Evolutionary conservation across 2,113 vertebrate genomes (phyloP).

Genomic region (Ochotona princeps): DNA sequence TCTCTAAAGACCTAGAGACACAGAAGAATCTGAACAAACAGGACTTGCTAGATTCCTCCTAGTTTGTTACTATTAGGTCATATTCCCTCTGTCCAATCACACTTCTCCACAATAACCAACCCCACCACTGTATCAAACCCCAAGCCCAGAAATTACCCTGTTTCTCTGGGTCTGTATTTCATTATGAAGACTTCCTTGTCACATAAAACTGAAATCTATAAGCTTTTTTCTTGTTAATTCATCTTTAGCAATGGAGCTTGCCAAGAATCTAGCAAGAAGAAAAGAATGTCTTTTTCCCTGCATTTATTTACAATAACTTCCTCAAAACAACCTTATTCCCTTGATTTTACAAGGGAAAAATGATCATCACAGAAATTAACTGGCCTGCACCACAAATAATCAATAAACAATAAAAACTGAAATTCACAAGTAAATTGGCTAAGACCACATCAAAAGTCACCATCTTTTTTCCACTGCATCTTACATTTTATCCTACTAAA

Average conservation of each 20-base stretch:
- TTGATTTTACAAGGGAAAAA: conserved; percentile 37
- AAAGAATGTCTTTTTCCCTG: neutral
- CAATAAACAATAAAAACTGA: neutral
- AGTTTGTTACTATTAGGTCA: neutral
- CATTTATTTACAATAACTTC: neutral
- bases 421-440: conserved; percentile 33
- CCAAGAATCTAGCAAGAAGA: conserved; percentile 5
- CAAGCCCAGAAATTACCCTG: neutral
- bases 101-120: neutral
- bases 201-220: neutral
- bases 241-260: neutral
- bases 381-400: conserved; percentile 41
- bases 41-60: neutral
- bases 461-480: neutral
- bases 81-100: neutral
- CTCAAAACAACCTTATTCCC: conserved; percentile 39
- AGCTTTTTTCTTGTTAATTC: neutral
- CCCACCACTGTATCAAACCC: neutral
- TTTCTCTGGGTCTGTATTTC: neutral
- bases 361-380: conserved; percentile 31
- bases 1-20: neutral
- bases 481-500: conserved; percentile 46
- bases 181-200: neutral
- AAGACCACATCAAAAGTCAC: neutral
- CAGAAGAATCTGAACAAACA: neutral